phyloP scores from a whole-genome alignment of 2,113 vertebrate species.

The Tapirus terrestris region DNA sequence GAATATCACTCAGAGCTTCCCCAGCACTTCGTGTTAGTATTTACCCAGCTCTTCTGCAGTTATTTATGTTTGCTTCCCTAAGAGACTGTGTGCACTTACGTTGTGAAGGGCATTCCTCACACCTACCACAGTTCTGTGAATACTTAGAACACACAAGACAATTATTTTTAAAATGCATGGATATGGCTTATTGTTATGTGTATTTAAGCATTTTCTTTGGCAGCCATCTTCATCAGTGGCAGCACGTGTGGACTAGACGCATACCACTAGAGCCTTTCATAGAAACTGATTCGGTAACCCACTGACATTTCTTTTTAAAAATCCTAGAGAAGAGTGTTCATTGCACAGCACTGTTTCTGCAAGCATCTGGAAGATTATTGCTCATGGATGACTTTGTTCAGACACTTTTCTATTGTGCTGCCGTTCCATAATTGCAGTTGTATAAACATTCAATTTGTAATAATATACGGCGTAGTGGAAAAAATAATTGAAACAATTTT shows the following conservation, averaged over 20 bases:
- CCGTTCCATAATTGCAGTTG: not conserved
- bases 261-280: not conserved
- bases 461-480: not conserved
- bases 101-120: not conserved
- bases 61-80: no score
- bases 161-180: not conserved
- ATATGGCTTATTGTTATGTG: not conserved
- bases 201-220: not conserved
- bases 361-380: not conserved
- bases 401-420: not conserved
- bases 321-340: not conserved
- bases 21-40: not conserved
- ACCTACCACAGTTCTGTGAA: not conserved
- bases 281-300: not conserved
- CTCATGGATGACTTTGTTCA: not conserved
- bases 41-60: not conserved
- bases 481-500: not conserved
- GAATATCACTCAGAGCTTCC: not conserved
- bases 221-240: not conserved
- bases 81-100: not conserved
- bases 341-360: not conserved
- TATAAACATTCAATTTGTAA: not conserved
- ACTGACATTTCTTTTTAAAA: not conserved
- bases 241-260: fast-evolving
- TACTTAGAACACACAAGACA: not conserved